Percentiles rank a stretch among this genome's conserved stretches.
phyloP scores from a whole-genome alignment of 64 coral and sea anemone species.

The Hydrozoanthus tunicans region DNA sequence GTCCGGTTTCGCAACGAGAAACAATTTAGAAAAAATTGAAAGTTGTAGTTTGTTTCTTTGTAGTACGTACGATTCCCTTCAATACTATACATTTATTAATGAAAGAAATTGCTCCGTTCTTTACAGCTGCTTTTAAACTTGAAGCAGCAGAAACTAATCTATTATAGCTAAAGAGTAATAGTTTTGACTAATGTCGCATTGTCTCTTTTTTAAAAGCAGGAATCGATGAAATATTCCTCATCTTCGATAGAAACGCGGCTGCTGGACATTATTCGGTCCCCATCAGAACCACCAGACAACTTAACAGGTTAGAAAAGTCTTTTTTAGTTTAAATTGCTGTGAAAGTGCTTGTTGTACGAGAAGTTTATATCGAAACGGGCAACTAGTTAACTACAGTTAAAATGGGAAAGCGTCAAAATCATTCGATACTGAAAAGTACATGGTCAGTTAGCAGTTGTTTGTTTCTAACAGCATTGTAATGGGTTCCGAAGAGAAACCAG shows the following conservation, averaged over 20 bases:
- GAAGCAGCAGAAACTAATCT: constrained; percentile 18
- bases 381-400: not conserved
- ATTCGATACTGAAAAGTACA: constrained; percentile 20
- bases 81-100: constrained; percentile 99
- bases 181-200: constrained; percentile 33
- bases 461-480: constrained; percentile 57
- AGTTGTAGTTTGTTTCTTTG: constrained; percentile 21
- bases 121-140: constrained; percentile 90
- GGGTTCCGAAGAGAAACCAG: constrained; percentile 61
- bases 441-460: constrained; percentile 27
- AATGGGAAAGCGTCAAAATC: constrained; percentile 21
- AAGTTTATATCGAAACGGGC: not conserved
- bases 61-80: constrained; percentile 51
- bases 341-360: constrained; percentile 33
- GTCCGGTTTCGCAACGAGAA: not conserved
- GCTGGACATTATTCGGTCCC: constrained; percentile 92
- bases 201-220: constrained; percentile 67
- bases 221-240: constrained; percentile 94
- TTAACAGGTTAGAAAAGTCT: constrained; percentile 77
- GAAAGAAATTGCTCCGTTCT: constrained; percentile 66
- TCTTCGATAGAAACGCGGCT: constrained; percentile 91
- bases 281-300: constrained; percentile 93
- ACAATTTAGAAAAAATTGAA: constrained; percentile 28
- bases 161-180: constrained; percentile 30
- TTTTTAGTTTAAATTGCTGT: constrained; percentile 43